Evolutionary conservation across 2,888 invertebrate genomes (phyloP), one percentile per base, ranked within the genome.

Genomic region (Pollenia angustigena): DNA sequence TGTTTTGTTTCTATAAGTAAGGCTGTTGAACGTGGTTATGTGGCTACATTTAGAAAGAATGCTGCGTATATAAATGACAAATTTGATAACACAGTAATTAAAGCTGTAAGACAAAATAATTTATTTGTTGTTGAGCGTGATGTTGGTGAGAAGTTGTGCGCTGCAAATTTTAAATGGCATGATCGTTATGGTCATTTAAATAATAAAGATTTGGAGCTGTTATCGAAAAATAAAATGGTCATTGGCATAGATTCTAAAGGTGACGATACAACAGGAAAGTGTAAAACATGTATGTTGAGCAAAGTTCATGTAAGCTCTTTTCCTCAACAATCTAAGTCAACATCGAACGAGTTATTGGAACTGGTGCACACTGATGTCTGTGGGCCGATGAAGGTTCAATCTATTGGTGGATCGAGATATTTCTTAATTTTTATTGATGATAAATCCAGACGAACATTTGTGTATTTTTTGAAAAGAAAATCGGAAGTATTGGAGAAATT

Each of bases 1-100:
- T 87, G 85, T 71, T 84, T 86, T 54, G 79, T 87, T 40, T 87
- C 86, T 12, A 87, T 88, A 11, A 69, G 74, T 48, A 88, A 76
- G 82, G 80, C 72, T 42, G 85, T 84, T 32, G 32, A 4, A 32
- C 4, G 2, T 32, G 32, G 32, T 4, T 32, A 32, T 32, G 32
- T 32, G 32, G 32, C 32, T 32, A 4, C 32, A 32, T 32, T 32
- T 2, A 32, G 32, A 3, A 32, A 32, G 32, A 32, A 32, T 32
- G 32, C 32, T 32, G 32, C 0, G 1, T 32, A 32, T 32, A 32
- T 4, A 32, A 32, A 32, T 32, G 32, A 32, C 32, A 32, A 32
- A 32, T 32, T 32, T 32, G 32, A 32, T 32, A 32, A 1, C 32
- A 32, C 32, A 32, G 32, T 32, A 32, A 4, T 32, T 32, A 32